phyloP scores from a whole-genome alignment of 2,797 vertebrate species.

The Manis pentadactyla region DNA sequence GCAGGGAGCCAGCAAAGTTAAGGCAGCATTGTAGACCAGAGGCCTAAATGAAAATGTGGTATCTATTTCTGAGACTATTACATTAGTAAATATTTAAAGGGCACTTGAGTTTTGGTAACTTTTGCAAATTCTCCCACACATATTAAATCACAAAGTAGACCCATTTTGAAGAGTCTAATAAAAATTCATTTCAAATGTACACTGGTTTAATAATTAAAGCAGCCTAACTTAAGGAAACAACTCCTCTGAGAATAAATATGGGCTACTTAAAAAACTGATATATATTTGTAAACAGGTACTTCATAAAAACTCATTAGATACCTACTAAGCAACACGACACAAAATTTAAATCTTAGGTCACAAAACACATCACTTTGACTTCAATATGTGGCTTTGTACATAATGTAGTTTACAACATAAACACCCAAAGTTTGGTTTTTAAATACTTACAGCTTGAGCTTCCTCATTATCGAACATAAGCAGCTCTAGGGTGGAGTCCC shows the following conservation, averaged over 20 bases:
- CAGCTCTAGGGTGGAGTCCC: conserved; percentile 91
- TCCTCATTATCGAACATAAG: conserved; percentile 94
- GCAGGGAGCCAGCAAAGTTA: neutral
- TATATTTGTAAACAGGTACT: neutral
- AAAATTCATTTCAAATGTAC: conserved; percentile 34
- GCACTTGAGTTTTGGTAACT: neutral
- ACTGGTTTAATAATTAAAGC: conserved; percentile 8
- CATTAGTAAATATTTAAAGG: conserved; percentile 9
- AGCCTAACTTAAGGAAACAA: neutral
- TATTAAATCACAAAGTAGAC: neutral
- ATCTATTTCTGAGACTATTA: neutral
- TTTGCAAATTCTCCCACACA: neutral
- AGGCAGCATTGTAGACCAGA: neutral
- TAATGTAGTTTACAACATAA: neutral
- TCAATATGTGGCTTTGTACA: neutral
- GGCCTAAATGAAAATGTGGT: neutral
- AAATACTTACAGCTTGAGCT: conserved; percentile 93
- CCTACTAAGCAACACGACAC: neutral
- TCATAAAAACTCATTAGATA: neutral
- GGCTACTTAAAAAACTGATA: neutral
- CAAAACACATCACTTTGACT: neutral
- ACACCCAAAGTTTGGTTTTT: neutral
- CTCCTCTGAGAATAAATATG: neutral
- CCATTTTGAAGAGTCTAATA: neutral
- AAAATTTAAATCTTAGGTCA: conserved; percentile 5